These are phyloP conservation scores for Smittia aterrima DNA, from an alignment of 2,888 invertebrate genomes.

Conservation along the genomic window DNA sequence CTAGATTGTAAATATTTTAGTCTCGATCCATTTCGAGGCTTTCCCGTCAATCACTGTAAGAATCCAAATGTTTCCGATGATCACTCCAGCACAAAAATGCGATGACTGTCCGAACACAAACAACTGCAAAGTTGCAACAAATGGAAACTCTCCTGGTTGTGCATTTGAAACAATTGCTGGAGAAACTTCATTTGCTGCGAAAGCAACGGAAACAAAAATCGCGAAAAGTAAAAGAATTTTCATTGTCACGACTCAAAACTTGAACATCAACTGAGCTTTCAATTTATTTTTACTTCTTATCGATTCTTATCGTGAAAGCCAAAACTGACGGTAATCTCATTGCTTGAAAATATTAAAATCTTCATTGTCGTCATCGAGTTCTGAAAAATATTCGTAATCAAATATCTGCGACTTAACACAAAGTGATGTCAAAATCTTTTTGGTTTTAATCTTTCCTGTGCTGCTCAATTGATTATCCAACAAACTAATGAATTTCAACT, in stretches of 20 bases:
- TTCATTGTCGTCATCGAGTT: constrained; percentile 15
- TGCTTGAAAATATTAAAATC: constrained; percentile 18
- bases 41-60: constrained; percentile 45
- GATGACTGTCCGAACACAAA: constrained; percentile 45
- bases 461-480: constrained; percentile 13
- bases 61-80: constrained; percentile 51
- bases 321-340: too few relatives aligned
- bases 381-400: neutral
- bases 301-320: too few relatives aligned
- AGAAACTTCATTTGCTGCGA: too few relatives aligned
- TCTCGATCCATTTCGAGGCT: too few relatives aligned
- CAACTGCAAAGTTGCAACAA: constrained; percentile 53
- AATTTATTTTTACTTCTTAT: too few relatives aligned
- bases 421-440: neutral
- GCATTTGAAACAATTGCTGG: too few relatives aligned
- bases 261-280: too few relatives aligned
- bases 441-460: neutral
- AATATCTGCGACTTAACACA: constrained; percentile 23
- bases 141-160: constrained; percentile 52
- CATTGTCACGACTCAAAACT: neutral
- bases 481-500: constrained; percentile 16
- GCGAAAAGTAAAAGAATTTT: too few relatives aligned
- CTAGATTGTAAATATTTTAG: too few relatives aligned
- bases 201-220: too few relatives aligned
- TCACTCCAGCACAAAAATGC: constrained; percentile 55